Evolutionary conservation across 2,113 vertebrate species (phyloP).

Genomic region (Pogonocichla stellata): DNA sequence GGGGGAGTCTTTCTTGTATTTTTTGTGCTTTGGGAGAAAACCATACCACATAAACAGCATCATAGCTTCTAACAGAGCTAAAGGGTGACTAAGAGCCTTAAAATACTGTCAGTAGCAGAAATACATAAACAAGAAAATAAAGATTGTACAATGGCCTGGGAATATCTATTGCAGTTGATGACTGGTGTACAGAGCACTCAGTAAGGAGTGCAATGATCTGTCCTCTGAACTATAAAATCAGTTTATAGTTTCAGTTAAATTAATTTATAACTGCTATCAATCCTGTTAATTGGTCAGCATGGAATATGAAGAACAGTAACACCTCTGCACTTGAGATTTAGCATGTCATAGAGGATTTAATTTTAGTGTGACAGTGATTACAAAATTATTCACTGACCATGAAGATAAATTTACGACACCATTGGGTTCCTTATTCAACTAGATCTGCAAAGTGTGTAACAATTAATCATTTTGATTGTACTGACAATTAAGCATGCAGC

Average conservation of each 20-base stretch:
- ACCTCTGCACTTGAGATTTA: background rate
- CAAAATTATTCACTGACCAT: background rate
- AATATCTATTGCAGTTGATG: background rate
- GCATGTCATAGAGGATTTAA: background rate
- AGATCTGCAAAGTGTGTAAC: background rate
- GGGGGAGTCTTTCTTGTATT: background rate
- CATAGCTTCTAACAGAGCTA: background rate
- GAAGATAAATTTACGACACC: background rate
- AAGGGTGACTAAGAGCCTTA: background rate
- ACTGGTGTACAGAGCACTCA: background rate
- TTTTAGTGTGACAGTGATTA: background rate
- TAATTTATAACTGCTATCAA: constrained; percentile 20
- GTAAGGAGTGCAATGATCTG: background rate
- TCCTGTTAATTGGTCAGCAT: constrained; percentile 3
- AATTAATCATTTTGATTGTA: background rate
- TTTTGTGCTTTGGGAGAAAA: background rate
- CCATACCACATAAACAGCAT: background rate
- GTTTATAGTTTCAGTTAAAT: constrained; percentile 22
- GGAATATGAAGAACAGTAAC: background rate
- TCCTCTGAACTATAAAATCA: background rate
- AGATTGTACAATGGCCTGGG: background rate
- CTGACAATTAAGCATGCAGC: background rate
- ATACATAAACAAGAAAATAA: background rate
- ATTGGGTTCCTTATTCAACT: background rate
- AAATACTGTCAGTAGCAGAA: background rate